Base-by-base conservation (phyloP, 92 coral and sea anemone genomes). In the Micromussa lordhowensis region DNA sequence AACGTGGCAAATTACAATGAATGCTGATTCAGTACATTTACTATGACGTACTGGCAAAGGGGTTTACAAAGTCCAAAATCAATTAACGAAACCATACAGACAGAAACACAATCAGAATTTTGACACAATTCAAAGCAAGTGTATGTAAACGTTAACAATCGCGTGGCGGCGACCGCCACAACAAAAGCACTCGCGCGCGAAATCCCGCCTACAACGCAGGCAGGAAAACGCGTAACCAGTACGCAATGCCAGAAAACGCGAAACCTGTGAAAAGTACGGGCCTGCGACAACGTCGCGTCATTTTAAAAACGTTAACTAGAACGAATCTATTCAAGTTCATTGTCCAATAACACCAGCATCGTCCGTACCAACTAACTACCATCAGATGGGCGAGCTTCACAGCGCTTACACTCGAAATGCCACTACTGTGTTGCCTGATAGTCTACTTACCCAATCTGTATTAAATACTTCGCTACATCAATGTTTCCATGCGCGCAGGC, bases 401-500 rank as follows among this genome's bases (percentile, higher is more conserved):
- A 55, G 61, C 19, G 4, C 61, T 16, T 15, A 11, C 61, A 19
- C 22, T 55, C 61, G 11, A 55, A 16, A 55, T 19, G 22, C 16
- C 61, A 55, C 6, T 55, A 19, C 22, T 16, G 61, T 55, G 15
- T 55, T 57, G 71, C 12, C 16, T 29, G 16, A 57, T 13, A 72
- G 15, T 55, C 35, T 3, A 55, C 98, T 92, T 81, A 97, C 99
- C 99, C 99, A 85, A 94, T 82, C 59, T 97, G 94, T 36, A 97
- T 68, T 17, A 97, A 77, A 77, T 92, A 90, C 80, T 71, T 89
- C 3, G 97, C 96, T 82, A 96, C 87, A 29, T 91, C 91, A 71
- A 96, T 89, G 78, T 97, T 97, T 19, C 99, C 99, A 68, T 97
- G 95, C 1, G 97, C 93, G 74, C 98, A 95, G 31, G 99, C 96